Conservation (phyloP, 2,888 invertebrate species). For the Drosophila neotestacea region DNA sequence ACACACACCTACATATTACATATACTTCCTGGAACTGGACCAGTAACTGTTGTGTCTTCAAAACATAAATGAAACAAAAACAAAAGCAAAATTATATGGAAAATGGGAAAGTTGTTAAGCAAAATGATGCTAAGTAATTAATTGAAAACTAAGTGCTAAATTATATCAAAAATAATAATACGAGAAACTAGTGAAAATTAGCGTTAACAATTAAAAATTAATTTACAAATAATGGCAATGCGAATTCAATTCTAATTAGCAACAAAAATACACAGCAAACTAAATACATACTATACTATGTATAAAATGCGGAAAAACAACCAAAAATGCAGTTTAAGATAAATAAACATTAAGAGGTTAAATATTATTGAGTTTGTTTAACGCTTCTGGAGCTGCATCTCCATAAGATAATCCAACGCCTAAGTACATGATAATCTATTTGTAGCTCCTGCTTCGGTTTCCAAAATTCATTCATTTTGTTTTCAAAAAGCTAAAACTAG, state of each 20-base stretch:
- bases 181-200: constrained; percentile 68
- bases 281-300: too few relatives aligned
- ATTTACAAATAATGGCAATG: constrained; percentile 34
- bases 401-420: background rate
- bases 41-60: constrained; percentile 86
- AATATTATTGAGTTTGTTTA: constrained; percentile 13
- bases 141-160: constrained; percentile 78
- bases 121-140: constrained; percentile 49
- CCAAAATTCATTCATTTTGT: constrained; percentile 30
- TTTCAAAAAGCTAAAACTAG: constrained; percentile 39
- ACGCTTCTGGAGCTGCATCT: constrained; percentile 20
- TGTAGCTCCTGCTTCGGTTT: constrained; percentile 66
- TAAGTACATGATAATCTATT: constrained; percentile 10
- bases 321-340: constrained; percentile 28
- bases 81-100: constrained; percentile 51
- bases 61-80: constrained; percentile 67
- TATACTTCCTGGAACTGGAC: constrained; percentile 85
- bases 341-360: constrained; percentile 15
- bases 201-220: constrained; percentile 49
- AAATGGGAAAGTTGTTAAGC: constrained; percentile 53
- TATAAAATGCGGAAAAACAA: constrained; percentile 13
- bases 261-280: constrained; percentile 11
- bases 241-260: constrained; percentile 69
- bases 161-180: constrained; percentile 26
- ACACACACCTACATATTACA: constrained; percentile 56